Percentiles rank a stretch among this genome's conserved stretches.
Evolutionary conservation across 30 jellyfish, hydroid and myxozoan genomes (phyloP).

Genomic region (Turritopsis dohrnii): DNA sequence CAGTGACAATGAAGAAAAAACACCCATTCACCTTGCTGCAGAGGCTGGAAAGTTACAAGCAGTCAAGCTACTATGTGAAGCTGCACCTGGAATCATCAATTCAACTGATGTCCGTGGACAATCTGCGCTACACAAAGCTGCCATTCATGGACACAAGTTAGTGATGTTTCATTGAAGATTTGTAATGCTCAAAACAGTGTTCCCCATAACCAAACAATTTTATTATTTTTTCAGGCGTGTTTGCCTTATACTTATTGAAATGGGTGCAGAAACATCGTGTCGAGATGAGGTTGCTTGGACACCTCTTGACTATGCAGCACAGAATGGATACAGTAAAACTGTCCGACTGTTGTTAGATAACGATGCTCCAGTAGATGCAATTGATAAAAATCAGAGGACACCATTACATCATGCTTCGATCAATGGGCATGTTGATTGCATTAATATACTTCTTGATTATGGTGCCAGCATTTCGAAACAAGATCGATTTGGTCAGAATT

Average conservation of each 20-base stretch:
- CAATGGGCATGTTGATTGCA: conserved; percentile 83
- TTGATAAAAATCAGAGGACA: conserved; percentile 65
- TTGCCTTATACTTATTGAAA: conserved; percentile 47
- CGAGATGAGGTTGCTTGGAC: conserved; percentile 96
- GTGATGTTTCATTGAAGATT: not conserved
- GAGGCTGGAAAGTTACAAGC: conserved; percentile 63
- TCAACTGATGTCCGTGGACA: conserved; percentile 82
- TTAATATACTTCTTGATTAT: conserved; percentile 52
- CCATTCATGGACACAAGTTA: conserved; percentile 75
- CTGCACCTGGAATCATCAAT: conserved; percentile 56
- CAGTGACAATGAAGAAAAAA: conserved; percentile 73
- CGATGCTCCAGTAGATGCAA: conserved; percentile 94
- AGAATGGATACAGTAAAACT: conserved; percentile 63
- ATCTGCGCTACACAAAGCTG: conserved; percentile 91
- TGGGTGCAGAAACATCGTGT: conserved; percentile 92
- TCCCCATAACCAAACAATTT: not conserved
- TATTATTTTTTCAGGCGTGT: conserved; percentile 49
- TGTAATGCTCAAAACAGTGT: not conserved
- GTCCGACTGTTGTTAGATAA: conserved; percentile 57
- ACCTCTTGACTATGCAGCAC: conserved; percentile 93
- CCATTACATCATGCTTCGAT: conserved; percentile 93
- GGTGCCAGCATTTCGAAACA: conserved; percentile 72
- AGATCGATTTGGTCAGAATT: conserved; percentile 61
- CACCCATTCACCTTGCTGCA: conserved; percentile 89
- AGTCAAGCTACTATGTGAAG: conserved; percentile 49